phyloP scores from a whole-genome alignment of 2,888 invertebrate genomes.

The Drosophila suboccidentalis region DNA sequence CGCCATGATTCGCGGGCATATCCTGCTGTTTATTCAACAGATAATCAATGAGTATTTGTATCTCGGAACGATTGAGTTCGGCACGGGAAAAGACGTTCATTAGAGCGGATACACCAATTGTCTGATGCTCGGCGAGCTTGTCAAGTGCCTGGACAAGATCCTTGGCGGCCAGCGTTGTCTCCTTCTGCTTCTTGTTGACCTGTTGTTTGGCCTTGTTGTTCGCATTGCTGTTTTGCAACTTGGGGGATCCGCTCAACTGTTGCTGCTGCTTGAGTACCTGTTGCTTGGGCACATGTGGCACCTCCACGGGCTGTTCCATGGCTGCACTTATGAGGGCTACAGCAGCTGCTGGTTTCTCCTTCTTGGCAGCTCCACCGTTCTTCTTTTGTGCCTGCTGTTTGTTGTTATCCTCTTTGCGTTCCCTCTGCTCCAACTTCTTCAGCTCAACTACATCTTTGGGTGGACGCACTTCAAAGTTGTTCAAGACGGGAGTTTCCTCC shows the following conservation, averaged over 20 bases:
- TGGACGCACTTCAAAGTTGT: slow-evolving; percentile 92
- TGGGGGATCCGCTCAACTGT: slow-evolving; percentile 81
- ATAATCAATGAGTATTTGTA: slow-evolving; percentile 95
- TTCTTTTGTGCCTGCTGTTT: slow-evolving; percentile 68
- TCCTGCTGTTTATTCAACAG: slow-evolving; percentile 95
- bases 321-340: slow-evolving; percentile 33
- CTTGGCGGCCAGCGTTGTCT: slow-evolving; percentile 82
- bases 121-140: slow-evolving; percentile 89
- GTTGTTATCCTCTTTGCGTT: slow-evolving; percentile 67
- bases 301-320: slow-evolving; percentile 59
- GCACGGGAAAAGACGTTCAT: slow-evolving; percentile 92
- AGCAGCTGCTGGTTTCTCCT: slow-evolving; percentile 59
- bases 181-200: slow-evolving; percentile 83
- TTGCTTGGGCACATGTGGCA: slow-evolving; percentile 74
- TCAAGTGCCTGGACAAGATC: slow-evolving; percentile 79
- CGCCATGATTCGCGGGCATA: slow-evolving; percentile 91
- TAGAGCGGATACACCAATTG: slow-evolving; percentile 89
- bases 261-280: slow-evolving; percentile 72
- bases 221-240: slow-evolving; percentile 72
- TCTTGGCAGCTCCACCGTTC: slow-evolving; percentile 56
- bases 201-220: slow-evolving; percentile 77
- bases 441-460: slow-evolving; percentile 91
- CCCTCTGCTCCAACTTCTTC: slow-evolving; percentile 80
- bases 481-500: slow-evolving; percentile 85
- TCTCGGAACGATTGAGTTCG: slow-evolving; percentile 93